phyloP scores from a whole-genome alignment of 2,113 vertebrate species.

The Formicarius rufipectus region DNA sequence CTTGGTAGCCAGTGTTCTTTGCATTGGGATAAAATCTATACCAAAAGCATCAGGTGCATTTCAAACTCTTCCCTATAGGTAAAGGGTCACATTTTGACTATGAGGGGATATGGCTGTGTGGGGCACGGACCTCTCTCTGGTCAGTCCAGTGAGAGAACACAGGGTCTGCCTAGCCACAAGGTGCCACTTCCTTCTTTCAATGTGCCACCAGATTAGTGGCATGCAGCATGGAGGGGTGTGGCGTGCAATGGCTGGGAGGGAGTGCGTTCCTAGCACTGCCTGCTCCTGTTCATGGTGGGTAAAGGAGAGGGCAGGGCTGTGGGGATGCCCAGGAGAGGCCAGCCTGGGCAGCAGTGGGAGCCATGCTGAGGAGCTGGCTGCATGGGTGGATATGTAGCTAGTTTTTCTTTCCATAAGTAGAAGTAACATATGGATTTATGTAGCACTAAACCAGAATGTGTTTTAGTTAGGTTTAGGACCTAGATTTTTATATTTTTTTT shows the following conservation, averaged over 20 bases:
- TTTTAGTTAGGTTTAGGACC: neutral
- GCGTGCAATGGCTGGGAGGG: too few relatives aligned
- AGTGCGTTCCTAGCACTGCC: neutral
- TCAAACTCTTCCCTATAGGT: neutral
- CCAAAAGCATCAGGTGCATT: neutral
- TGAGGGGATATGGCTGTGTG: neutral
- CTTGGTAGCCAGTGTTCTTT: neutral
- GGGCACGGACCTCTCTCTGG: fast-evolving
- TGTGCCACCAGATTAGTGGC: fast-evolving
- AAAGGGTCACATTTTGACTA: neutral
- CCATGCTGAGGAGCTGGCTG: neutral
- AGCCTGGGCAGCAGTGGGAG: neutral
- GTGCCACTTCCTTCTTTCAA: neutral
- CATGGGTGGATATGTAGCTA: fast-evolving
- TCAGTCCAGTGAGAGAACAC: neutral
- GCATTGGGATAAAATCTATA: neutral
- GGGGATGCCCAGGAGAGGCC: neutral
- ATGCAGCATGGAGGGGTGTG: fast-evolving
- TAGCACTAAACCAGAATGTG: neutral
- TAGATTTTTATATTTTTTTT: neutral
- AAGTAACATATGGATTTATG: neutral
- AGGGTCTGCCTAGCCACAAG: neutral
- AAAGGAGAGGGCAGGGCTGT: neutral
- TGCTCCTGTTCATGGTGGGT: fast-evolving
- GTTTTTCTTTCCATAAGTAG: neutral